Evolutionary conservation across 2,888 invertebrate genomes (phyloP).

Genomic region (Caenorhabditis doughertyi): DNA sequence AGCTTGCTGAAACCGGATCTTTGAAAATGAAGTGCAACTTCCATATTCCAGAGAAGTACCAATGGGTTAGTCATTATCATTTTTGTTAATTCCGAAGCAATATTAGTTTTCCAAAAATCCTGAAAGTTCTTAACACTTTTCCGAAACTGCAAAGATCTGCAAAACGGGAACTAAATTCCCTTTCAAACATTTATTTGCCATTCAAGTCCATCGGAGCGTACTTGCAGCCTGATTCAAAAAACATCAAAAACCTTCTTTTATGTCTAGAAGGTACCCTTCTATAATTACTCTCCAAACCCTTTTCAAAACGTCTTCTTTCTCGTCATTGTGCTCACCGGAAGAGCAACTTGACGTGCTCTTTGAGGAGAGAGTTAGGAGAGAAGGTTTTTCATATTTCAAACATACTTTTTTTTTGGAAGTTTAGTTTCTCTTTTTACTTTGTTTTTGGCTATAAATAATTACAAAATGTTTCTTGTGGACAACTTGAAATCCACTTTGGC

Average conservation of each 20-base stretch:
- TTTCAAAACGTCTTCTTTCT: conserved; percentile 5
- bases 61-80: conserved; percentile 37
- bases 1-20: not conserved
- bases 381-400: not conserved
- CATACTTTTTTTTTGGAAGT: not conserved
- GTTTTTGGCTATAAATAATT: conserved; percentile 1
- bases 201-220: conserved; percentile 5
- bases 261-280: not conserved
- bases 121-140: too few species aligned
- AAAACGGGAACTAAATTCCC: too few species aligned
- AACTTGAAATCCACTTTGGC: conserved; percentile 64
- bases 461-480: conserved; percentile 68
- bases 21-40: conserved; percentile 27
- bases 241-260: conserved; percentile 31
- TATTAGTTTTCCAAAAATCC: too few species aligned
- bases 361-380: not conserved
- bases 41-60: conserved; percentile 31
- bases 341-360: conserved; percentile 38
- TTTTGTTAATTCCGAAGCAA: not conserved
- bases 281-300: conserved; percentile 19
- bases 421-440: conserved; percentile 13
- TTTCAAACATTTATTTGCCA: conserved; percentile 1
- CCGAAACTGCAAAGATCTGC: too few species aligned
- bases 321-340: conserved; percentile 60
- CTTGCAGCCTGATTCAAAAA: conserved; percentile 7